Evolutionary conservation across 1,140 invertebrate genomes (phyloP).

Genomic region (Andrena cerasifolii): DNA sequence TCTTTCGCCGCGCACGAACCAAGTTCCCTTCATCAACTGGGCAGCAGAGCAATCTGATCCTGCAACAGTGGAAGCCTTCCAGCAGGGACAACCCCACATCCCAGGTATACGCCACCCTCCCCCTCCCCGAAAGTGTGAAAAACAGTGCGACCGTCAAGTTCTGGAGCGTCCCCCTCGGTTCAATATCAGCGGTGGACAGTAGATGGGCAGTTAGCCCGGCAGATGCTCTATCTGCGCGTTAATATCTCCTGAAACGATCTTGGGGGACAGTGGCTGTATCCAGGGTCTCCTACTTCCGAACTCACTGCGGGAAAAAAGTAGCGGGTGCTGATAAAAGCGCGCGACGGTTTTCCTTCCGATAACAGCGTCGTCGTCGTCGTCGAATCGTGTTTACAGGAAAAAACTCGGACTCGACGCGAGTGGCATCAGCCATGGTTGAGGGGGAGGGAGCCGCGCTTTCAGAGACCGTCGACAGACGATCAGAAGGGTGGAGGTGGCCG

Average conservation of each 20-base stretch:
- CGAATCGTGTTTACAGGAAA: constrained; percentile 59
- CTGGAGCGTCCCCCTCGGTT: neutral
- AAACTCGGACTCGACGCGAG: constrained; percentile 37
- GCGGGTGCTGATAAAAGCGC: constrained; percentile 27
- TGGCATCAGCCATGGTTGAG: constrained; percentile 36
- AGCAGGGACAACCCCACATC: no score
- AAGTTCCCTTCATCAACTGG: no score
- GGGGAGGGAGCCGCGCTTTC: constrained; percentile 12
- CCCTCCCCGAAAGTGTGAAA: no score
- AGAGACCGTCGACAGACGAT: constrained; percentile 43
- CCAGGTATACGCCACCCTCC: no score
- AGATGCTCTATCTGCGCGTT: constrained; percentile 5
- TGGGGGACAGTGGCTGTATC: constrained; percentile 19
- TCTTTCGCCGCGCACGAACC: no score
- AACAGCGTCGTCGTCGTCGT: constrained; percentile 17
- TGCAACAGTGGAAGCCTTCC: no score
- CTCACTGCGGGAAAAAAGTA: constrained; percentile 42
- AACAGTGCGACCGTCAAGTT: neutral
- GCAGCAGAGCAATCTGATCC: no score
- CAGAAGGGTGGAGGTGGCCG: constrained; percentile 10
- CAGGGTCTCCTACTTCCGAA: neutral
- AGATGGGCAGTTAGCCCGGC: neutral
- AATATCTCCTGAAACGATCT: constrained; percentile 42
- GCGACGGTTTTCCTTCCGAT: constrained; percentile 46
- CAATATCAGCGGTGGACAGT: neutral